Evolutionary conservation across 2,797 vertebrate species (phyloP).

Genomic region (Anableps anableps): DNA sequence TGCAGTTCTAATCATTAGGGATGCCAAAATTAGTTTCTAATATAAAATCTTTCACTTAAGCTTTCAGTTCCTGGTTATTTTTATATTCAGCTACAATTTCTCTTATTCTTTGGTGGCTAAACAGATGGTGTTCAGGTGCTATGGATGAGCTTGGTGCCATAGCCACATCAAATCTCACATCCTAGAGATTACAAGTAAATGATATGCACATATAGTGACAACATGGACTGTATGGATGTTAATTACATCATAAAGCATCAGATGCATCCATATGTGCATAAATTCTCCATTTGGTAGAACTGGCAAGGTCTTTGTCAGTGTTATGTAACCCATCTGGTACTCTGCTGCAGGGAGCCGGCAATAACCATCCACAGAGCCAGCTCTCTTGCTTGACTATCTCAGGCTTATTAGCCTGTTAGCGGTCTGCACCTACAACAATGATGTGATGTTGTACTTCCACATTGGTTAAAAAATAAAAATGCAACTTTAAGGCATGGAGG

Average conservation of each 20-base stretch:
- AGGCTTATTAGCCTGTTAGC: not conserved
- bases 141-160: not conserved
- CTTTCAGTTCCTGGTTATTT: not conserved
- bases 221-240: constrained; percentile 29
- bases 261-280: constrained; percentile 22
- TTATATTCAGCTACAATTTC: not conserved
- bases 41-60: not conserved
- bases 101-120: not conserved
- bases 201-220: constrained; percentile 17
- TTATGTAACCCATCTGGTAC: constrained; percentile 69
- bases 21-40: not conserved
- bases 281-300: constrained; percentile 22
- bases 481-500: constrained; percentile 31
- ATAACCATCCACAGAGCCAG: constrained; percentile 42
- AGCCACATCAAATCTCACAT: not conserved
- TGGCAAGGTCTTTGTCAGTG: constrained; percentile 43
- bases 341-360: constrained; percentile 47
- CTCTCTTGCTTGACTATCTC: not conserved
- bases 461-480: constrained; percentile 24
- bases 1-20: not conserved
- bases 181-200: constrained; percentile 6
- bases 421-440: not conserved
- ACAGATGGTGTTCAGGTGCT: constrained; percentile 1
- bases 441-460: constrained; percentile 21
- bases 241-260: constrained; percentile 49